Conservation (phyloP, 1,140 invertebrate genomes). For the Ectropis grisescens region DNA sequence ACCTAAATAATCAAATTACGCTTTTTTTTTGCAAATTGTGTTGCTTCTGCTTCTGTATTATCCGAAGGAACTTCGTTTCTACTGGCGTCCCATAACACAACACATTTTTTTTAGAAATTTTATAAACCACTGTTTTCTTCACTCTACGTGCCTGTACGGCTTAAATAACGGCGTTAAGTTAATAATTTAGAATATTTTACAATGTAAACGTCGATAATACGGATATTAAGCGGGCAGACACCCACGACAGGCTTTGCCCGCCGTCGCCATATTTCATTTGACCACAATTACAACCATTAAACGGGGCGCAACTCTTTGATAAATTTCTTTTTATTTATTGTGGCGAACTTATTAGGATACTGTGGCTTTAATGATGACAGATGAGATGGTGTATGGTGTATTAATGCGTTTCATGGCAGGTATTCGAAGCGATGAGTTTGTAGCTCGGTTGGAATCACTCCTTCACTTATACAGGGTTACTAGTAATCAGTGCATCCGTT, state of each 20-base stretch:
- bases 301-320: slow-evolving; percentile 63
- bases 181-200: slow-evolving; percentile 62
- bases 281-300: slow-evolving; percentile 65
- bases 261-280: slow-evolving; percentile 56
- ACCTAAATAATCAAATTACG: too few species aligned
- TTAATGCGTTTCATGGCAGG: slow-evolving; percentile 51
- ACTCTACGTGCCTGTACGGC: slow-evolving; percentile 17
- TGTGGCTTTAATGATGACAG: slow-evolving; percentile 68
- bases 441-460: too few species aligned
- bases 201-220: slow-evolving; percentile 62
- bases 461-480: too few species aligned
- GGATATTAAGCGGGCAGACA: slow-evolving; percentile 49
- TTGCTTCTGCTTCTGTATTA: too few species aligned
- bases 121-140: too few species aligned
- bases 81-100: too few species aligned
- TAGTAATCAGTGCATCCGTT: too few species aligned
- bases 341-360: slow-evolving; percentile 65
- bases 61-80: too few species aligned
- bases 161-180: slow-evolving; percentile 40
- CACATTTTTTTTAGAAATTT: too few species aligned
- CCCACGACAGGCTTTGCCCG: slow-evolving; percentile 49
- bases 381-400: slow-evolving; percentile 49
- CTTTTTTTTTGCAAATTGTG: too few species aligned
- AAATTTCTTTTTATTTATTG: slow-evolving; percentile 59
- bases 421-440: slow-evolving; percentile 30